Percentiles rank a stretch among this genome's conserved stretches.
phyloP scores from a whole-genome alignment of 2,797 vertebrate species.

The Pseudopleuronectes americanus region DNA sequence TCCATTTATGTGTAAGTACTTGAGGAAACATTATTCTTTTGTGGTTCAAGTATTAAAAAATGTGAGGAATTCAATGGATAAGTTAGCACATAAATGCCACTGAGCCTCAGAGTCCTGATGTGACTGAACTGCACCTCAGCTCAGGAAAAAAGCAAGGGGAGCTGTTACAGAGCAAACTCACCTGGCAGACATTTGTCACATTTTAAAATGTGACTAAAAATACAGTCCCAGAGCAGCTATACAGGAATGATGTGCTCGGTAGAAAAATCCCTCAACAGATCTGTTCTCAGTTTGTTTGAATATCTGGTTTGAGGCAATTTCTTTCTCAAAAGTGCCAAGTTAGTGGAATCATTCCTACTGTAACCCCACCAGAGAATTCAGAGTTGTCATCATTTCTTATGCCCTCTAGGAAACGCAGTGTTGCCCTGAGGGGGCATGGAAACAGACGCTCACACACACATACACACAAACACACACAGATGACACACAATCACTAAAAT shows the following conservation, averaged over 20 bases:
- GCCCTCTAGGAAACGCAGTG: conserved; percentile 38
- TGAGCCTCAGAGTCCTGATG: too few relatives aligned
- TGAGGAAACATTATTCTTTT: too few relatives aligned
- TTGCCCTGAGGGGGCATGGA: conserved; percentile 29
- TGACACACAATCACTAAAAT: not conserved
- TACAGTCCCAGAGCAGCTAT: not conserved
- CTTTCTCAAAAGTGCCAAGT: not conserved
- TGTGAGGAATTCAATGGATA: too few relatives aligned
- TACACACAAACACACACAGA: conserved; percentile 3
- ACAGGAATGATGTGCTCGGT: not conserved
- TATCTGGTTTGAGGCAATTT: conserved; percentile 18
- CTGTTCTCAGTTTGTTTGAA: not conserved
- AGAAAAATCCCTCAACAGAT: not conserved
- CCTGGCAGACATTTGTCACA: not conserved
- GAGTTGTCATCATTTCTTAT: conserved; percentile 5
- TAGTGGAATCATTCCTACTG: not conserved
- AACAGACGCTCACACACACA: conserved; percentile 5
- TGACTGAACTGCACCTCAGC: too few relatives aligned
- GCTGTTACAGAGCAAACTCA: not conserved
- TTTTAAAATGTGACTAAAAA: not conserved
- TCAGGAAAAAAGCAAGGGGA: not conserved
- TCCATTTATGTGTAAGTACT: too few relatives aligned
- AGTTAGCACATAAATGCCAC: too few relatives aligned
- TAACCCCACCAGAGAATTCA: conserved; percentile 15
- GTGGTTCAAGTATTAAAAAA: too few relatives aligned